These are phyloP conservation scores for Eumerus sabulonum DNA, from an alignment of 2,888 invertebrate genomes.

Conservation along the genomic window DNA sequence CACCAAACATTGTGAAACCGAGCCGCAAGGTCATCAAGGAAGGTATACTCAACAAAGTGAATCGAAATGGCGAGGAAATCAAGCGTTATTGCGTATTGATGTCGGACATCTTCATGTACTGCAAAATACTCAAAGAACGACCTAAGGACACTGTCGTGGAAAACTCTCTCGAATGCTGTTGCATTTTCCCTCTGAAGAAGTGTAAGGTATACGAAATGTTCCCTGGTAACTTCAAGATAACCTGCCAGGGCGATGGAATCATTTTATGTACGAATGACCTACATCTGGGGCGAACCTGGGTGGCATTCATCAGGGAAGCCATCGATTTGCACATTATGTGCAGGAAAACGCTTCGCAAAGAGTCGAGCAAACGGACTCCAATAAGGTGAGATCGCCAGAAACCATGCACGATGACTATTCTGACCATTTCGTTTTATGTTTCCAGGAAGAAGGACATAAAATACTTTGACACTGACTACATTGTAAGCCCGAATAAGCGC, in stretches of 20 bases:
- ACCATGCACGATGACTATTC: too few species aligned
- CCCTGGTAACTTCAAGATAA: slow-evolving; percentile 82
- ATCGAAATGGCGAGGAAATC: slow-evolving; percentile 79
- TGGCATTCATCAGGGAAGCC: slow-evolving; percentile 80
- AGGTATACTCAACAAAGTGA: slow-evolving; percentile 82
- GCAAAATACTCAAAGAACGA: slow-evolving; percentile 82
- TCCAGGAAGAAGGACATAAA: slow-evolving; percentile 80
- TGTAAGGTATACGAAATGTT: slow-evolving; percentile 83
- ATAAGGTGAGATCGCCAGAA: slow-evolving; percentile 74
- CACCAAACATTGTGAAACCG: slow-evolving; percentile 83
- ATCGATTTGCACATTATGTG: slow-evolving; percentile 82
- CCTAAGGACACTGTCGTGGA: slow-evolving; percentile 80
- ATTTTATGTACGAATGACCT: slow-evolving; percentile 81
- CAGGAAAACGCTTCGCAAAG: slow-evolving; percentile 83
- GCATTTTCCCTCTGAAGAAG: slow-evolving; percentile 85
- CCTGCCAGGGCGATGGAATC: slow-evolving; percentile 81
- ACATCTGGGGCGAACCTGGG: slow-evolving; percentile 81
- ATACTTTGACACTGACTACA: slow-evolving; percentile 80
- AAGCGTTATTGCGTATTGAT: slow-evolving; percentile 85
- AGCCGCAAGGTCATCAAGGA: slow-evolving; percentile 85
- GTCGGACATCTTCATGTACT: slow-evolving; percentile 87
- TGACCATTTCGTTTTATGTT: background rate
- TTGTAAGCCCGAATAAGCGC: slow-evolving; percentile 80
- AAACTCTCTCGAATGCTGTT: slow-evolving; percentile 83
- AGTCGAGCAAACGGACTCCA: slow-evolving; percentile 83